Conservation (phyloP, 2,888 invertebrate genomes). For the Limnephilus marmoratus region DNA sequence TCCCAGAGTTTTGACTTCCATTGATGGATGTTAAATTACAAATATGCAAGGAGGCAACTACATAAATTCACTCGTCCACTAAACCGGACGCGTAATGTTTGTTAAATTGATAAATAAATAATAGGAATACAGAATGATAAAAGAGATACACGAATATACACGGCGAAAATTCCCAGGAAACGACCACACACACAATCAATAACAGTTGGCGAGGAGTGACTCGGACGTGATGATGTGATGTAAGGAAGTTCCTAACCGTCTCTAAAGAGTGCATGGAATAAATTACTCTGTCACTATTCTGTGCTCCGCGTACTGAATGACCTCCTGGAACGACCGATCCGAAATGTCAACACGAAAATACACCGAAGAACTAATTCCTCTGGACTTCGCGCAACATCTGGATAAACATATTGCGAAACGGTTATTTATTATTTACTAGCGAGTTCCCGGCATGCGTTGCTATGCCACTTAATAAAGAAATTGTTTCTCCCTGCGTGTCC, state of each 20-base stretch:
- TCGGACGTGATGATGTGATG: background rate
- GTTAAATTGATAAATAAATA: background rate
- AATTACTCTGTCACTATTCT: background rate
- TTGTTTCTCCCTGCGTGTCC: too few relatives aligned
- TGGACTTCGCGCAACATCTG: background rate
- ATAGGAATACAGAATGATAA: background rate
- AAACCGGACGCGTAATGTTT: background rate
- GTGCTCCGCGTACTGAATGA: background rate
- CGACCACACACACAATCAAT: slow-evolving; percentile 2
- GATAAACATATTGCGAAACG: background rate
- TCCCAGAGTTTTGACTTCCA: background rate
- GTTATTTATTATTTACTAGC: background rate
- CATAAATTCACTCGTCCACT: background rate
- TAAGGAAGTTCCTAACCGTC: background rate
- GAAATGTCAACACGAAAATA: background rate
- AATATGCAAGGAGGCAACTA: background rate
- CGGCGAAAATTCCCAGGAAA: background rate
- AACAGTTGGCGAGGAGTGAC: background rate
- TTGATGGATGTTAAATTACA: background rate
- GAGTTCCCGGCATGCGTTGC: too few relatives aligned
- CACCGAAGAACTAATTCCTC: background rate
- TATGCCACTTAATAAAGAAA: too few relatives aligned
- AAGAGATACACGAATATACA: background rate
- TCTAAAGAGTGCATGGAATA: background rate
- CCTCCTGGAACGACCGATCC: background rate